These are phyloP conservation scores for Anoplius nigerrimus DNA, from an alignment of 2,888 invertebrate genomes.

Conservation along the genomic window DNA sequence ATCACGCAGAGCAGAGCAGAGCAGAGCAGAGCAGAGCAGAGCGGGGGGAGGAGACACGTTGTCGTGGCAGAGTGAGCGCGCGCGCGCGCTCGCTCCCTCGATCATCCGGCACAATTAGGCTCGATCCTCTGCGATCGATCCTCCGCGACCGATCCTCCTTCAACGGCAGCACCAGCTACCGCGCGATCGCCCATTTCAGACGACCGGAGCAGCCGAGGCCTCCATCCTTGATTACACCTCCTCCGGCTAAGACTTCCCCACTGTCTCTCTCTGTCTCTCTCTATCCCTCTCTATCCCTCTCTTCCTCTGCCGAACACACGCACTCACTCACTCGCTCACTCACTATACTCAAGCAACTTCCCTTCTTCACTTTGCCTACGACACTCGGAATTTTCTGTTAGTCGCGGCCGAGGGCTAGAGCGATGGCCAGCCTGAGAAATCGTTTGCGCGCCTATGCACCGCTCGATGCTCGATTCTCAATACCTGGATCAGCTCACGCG, in stretches of 20 bases:
- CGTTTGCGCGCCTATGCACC: too few relatives aligned
- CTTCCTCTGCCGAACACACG: neutral
- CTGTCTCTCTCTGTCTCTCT: slow-evolving; percentile 14
- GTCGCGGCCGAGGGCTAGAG: too few relatives aligned
- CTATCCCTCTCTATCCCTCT: slow-evolving; percentile 11
- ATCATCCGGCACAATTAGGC: slow-evolving; percentile 2
- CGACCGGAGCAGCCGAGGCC: neutral
- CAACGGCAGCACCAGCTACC: neutral
- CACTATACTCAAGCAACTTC: slow-evolving; percentile 23
- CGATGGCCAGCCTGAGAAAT: too few relatives aligned
- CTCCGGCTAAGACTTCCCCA: neutral
- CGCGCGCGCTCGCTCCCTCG: neutral
- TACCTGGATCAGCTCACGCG: too few relatives aligned
- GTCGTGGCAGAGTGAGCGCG: neutral
- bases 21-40: neutral
- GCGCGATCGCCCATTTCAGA: neutral
- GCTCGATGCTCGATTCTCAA: too few relatives aligned
- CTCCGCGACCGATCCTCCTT: neutral
- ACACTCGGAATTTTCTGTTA: too few relatives aligned
- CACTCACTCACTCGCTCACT: neutral
- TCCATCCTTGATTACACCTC: slow-evolving; percentile 4
- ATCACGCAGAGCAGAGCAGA: neutral
- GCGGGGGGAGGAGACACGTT: neutral
- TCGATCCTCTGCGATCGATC: neutral
- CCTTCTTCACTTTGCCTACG: neutral